Conservation (phyloP, 2,888 invertebrate species). For the Stenchaetothrips biformis region DNA sequence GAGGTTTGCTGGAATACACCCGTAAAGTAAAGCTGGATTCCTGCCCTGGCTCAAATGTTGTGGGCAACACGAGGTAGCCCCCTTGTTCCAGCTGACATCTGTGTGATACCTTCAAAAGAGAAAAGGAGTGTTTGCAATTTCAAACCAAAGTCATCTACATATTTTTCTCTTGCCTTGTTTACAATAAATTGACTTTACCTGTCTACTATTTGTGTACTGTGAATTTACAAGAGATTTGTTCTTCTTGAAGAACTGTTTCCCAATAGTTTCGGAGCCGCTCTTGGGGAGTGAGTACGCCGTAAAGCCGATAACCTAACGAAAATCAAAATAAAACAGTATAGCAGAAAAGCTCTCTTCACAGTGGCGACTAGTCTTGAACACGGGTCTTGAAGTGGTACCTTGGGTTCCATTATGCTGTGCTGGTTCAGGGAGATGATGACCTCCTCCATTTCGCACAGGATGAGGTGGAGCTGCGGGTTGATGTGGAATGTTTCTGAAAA, state of each 20-base stretch:
- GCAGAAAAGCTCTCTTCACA: background rate
- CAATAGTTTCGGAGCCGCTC: conserved; percentile 67
- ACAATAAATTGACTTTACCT: conserved; percentile 54
- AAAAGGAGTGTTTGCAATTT: conserved; percentile 11
- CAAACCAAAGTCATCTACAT: conserved; percentile 9
- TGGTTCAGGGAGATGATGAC: conserved; percentile 82
- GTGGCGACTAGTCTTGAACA: background rate
- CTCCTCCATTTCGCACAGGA: conserved; percentile 73
- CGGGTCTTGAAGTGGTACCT: conserved; percentile 51
- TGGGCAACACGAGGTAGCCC: conserved; percentile 79
- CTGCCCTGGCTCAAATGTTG: conserved; percentile 85
- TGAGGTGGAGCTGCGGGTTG: conserved; percentile 82
- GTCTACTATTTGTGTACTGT: conserved; percentile 85
- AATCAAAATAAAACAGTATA: conserved; percentile 29
- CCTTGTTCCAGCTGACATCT: conserved; percentile 75
- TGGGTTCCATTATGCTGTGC: conserved; percentile 86
- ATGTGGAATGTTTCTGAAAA: conserved; percentile 80
- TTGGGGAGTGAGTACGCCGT: conserved; percentile 74
- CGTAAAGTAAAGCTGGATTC: conserved; percentile 84
- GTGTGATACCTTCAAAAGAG: conserved; percentile 52
- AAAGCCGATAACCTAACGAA: conserved; percentile 67
- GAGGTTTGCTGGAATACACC: conserved; percentile 69
- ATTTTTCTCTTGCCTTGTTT: background rate
- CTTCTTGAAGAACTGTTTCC: conserved; percentile 75
- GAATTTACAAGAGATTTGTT: conserved; percentile 83